Evolutionary conservation across 2,888 invertebrate species (phyloP).

Genomic region (Amphimallon solstitiale): DNA sequence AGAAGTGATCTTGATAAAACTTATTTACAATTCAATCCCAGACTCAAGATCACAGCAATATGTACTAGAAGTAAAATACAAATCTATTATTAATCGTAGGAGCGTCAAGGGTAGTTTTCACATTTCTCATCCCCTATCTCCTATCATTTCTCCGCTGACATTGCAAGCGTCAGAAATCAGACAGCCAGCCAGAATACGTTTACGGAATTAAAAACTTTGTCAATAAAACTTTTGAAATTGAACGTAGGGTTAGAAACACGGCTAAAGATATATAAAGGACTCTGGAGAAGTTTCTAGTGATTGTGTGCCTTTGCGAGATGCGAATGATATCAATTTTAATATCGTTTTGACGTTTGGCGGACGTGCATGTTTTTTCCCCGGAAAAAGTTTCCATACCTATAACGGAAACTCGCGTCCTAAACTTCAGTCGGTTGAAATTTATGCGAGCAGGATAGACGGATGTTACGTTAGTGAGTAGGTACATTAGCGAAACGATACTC

Average conservation of each 20-base stretch:
- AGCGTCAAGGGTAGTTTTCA: background rate
- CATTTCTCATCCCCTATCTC: background rate
- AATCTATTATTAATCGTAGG: no score
- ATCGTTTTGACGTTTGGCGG: background rate
- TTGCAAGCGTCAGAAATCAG: slow-evolving; percentile 8
- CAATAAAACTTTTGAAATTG: slow-evolving; percentile 32
- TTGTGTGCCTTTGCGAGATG: background rate
- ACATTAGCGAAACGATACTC: no score
- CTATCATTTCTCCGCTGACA: slow-evolving; percentile 11
- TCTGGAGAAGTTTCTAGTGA: background rate
- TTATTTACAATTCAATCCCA: no score
- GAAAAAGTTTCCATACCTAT: no score
- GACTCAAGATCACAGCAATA: no score
- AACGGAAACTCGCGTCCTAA: no score
- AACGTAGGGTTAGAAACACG: slow-evolving; percentile 12
- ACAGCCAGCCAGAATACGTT: background rate
- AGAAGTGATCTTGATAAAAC: no score
- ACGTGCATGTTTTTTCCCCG: no score
- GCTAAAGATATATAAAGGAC: background rate
- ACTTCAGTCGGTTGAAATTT: no score
- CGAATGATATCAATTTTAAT: background rate
- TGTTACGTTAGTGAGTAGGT: no score
- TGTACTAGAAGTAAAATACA: no score
- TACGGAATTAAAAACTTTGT: slow-evolving; percentile 32
- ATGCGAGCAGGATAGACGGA: no score